Conservation (phyloP, 2,113 vertebrate species). For the Chaetura pelagica region DNA sequence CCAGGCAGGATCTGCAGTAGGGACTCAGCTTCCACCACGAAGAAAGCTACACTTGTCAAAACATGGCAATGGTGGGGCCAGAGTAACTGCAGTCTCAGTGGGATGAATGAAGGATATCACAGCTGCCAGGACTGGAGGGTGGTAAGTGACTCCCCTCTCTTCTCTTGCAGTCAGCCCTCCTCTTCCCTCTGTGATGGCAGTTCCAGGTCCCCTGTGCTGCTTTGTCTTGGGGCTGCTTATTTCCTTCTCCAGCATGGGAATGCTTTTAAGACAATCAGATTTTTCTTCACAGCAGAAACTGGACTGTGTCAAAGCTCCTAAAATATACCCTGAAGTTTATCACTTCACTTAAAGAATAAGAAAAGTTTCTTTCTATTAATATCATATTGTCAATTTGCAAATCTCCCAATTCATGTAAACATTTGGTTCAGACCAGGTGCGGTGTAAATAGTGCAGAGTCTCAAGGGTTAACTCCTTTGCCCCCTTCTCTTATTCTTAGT, state of each 20-base stretch:
- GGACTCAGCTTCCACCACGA: neutral
- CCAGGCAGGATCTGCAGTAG: neutral
- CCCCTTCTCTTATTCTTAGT: slow-evolving; percentile 31
- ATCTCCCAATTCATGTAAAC: slow-evolving; percentile 65
- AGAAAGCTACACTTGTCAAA: neutral
- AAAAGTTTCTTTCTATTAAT: slow-evolving; percentile 42
- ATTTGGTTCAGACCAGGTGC: slow-evolving; percentile 65
- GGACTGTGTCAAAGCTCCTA: slow-evolving; percentile 28
- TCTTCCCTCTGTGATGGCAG: neutral
- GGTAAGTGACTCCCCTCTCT: neutral
- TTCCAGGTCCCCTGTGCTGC: neutral
- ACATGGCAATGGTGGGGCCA: neutral
- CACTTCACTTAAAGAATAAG: slow-evolving; percentile 4
- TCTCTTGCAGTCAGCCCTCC: neutral
- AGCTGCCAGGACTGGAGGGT: neutral
- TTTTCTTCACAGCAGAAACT: slow-evolving; percentile 68
- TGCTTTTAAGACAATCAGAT: slow-evolving; percentile 55
- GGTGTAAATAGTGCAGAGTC: slow-evolving; percentile 68
- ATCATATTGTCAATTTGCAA: slow-evolving; percentile 28
- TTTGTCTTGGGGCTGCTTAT: slow-evolving; percentile 30
- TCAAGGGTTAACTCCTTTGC: slow-evolving; percentile 65
- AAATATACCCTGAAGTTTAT: slow-evolving; percentile 56
- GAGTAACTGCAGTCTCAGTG: neutral
- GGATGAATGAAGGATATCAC: neutral
- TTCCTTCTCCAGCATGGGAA: slow-evolving; percentile 42